Conservation (phyloP, 2,113 vertebrate species). For the Panurus biarmicus region DNA sequence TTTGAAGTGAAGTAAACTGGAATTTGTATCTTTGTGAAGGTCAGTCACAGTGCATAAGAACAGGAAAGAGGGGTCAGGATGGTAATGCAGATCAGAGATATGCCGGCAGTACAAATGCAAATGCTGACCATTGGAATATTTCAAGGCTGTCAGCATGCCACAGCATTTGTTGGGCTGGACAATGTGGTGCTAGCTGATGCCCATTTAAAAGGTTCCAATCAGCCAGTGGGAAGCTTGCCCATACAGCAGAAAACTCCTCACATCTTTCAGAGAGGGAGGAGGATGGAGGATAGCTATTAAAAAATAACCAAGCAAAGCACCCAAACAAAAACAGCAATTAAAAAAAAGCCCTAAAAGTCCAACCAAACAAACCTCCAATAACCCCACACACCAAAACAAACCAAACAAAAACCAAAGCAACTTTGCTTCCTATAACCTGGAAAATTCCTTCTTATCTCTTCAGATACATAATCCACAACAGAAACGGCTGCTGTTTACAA, state of each 20-base stretch:
- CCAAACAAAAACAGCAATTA: neutral
- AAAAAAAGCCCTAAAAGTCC: neutral
- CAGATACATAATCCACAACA: neutral
- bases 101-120: neutral
- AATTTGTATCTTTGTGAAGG: conserved; percentile 54
- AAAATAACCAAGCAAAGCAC: neutral
- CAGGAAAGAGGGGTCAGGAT: conserved; percentile 54
- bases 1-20: conserved; percentile 44
- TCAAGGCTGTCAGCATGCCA: conserved; percentile 22
- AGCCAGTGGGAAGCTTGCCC: conserved; percentile 1
- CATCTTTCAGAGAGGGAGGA: neutral
- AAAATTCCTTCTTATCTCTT: neutral
- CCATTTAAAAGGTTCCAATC: conserved; percentile 36
- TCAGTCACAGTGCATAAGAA: conserved; percentile 44
- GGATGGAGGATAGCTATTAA: neutral
- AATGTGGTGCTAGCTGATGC: neutral
- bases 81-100: conserved; percentile 35
- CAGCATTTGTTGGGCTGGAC: neutral
- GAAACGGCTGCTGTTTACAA: neutral
- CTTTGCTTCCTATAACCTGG: neutral
- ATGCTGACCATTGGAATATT: conserved; percentile 26
- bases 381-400: neutral
- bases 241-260: neutral
- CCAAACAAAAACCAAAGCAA: neutral
- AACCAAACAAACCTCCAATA: neutral